Percentiles rank a stretch among this genome's conserved stretches.
Evolutionary conservation across 2,888 invertebrate genomes (phyloP).

Genomic region (Drosophila anomalata): DNA sequence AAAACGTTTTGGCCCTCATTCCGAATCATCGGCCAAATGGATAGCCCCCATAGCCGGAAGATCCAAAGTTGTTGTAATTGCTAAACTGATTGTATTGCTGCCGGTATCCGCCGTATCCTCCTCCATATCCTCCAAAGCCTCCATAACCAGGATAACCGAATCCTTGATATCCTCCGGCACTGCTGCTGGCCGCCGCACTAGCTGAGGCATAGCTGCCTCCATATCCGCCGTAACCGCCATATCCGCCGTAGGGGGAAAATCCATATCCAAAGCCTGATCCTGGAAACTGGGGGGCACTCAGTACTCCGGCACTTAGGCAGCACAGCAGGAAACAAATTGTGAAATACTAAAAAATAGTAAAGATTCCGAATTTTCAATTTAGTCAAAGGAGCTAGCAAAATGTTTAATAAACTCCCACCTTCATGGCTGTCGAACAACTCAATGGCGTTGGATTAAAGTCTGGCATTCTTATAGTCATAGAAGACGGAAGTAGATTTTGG

Average conservation of each 20-base stretch:
- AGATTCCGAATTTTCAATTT: not conserved
- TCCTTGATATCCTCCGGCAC: constrained; percentile 46
- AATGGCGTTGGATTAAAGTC: constrained; percentile 15
- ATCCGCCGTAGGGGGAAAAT: constrained; percentile 57
- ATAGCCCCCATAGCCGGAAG: constrained; percentile 49
- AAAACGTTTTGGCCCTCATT: constrained; percentile 16
- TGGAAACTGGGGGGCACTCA: constrained; percentile 54
- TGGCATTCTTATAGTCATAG: constrained; percentile 53
- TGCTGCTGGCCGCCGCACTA: constrained; percentile 61
- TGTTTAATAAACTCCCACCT: constrained; percentile 47
- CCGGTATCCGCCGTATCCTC: constrained; percentile 49
- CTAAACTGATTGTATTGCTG: constrained; percentile 49
- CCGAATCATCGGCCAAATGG: constrained; percentile 31
- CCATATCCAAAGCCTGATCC: constrained; percentile 62
- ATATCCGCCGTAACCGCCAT: constrained; percentile 51
- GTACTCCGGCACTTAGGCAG: constrained; percentile 21
- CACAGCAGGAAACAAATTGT: constrained; percentile 26
- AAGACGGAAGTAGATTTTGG: constrained; percentile 55
- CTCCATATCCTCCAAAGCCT: constrained; percentile 56
- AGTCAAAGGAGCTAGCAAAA: not conserved
- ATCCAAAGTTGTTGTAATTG: constrained; percentile 47
- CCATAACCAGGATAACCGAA: constrained; percentile 45
- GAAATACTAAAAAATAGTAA: constrained; percentile 30
- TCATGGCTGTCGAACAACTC: constrained; percentile 51
- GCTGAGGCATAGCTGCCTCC: constrained; percentile 55